These are phyloP conservation scores for Pachycephala philippinensis DNA, from an alignment of 2,113 vertebrate species.

Conservation along the genomic window DNA sequence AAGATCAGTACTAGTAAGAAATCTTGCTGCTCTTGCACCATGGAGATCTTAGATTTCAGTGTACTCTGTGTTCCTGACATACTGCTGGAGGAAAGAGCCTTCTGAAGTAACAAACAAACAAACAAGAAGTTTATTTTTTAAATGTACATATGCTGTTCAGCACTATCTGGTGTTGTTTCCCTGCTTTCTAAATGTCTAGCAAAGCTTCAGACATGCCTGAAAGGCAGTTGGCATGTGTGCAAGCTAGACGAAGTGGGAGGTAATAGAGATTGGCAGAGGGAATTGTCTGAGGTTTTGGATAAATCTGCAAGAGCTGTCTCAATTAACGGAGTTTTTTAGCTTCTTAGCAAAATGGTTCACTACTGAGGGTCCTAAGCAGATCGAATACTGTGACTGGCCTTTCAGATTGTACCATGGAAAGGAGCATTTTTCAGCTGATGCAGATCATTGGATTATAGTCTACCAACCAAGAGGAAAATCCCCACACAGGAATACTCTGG, in stretches of 20 bases:
- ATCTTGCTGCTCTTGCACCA: neutral
- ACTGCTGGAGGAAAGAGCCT: neutral
- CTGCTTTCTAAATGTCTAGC: neutral
- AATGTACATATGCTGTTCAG: neutral
- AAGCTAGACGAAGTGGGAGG: neutral
- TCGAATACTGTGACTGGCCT: neutral
- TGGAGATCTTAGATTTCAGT: neutral
- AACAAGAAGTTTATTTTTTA: neutral
- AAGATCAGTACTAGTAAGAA: neutral
- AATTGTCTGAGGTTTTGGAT: slow-evolving; percentile 6
- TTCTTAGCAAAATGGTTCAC: neutral
- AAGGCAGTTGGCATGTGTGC: neutral
- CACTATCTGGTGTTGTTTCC: neutral
- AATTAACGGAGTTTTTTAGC: neutral
- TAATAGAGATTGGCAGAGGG: neutral
- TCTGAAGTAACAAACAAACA: neutral
- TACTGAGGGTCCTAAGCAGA: neutral
- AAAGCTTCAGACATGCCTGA: neutral
- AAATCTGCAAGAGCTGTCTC: neutral
- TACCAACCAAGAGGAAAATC: neutral
- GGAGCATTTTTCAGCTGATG: neutral
- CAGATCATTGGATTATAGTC: neutral
- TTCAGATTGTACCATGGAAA: neutral
- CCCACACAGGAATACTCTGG: neutral
- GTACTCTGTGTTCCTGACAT: neutral